Evolutionary conservation across 2,888 invertebrate species (phyloP).

Genomic region (Urechis unicinctus): DNA sequence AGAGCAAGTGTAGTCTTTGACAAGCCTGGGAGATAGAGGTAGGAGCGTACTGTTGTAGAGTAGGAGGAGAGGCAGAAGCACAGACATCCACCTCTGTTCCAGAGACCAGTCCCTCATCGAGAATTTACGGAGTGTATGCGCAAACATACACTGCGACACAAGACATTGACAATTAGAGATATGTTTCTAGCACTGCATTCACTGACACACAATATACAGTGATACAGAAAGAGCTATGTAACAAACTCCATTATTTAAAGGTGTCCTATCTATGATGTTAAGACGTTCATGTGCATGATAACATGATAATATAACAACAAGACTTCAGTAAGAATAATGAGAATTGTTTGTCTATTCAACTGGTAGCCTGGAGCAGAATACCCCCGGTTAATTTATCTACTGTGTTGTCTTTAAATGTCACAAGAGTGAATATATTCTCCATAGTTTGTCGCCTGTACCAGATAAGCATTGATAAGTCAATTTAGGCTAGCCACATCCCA

Average conservation of each 20-base stretch:
- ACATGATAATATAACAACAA: too few species aligned
- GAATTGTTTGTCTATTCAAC: too few species aligned
- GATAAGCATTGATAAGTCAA: too few species aligned
- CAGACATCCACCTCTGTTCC: constrained; percentile 93
- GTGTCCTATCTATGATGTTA: too few species aligned
- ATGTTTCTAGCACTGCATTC: background rate
- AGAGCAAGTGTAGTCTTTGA: background rate
- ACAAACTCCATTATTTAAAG: background rate
- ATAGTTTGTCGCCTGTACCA: too few species aligned
- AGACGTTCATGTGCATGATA: background rate
- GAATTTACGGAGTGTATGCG: constrained; percentile 79
- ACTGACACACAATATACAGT: too few species aligned
- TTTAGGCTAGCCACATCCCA: too few species aligned
- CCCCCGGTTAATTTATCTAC: too few species aligned
- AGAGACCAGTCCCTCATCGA: constrained; percentile 90
- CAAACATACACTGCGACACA: constrained; percentile 87
- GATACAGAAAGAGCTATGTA: background rate
- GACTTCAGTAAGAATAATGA: too few species aligned
- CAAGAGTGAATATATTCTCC: too few species aligned
- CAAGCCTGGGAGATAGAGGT: background rate
- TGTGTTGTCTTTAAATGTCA: too few species aligned
- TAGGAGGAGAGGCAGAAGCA: constrained; percentile 76
- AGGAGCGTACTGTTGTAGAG: constrained; percentile 80
- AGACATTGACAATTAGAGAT: constrained; percentile 2
- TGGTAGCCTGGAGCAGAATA: too few species aligned